phyloP scores from a whole-genome alignment of 2,888 invertebrate species.

The Spodoptera exigua region DNA sequence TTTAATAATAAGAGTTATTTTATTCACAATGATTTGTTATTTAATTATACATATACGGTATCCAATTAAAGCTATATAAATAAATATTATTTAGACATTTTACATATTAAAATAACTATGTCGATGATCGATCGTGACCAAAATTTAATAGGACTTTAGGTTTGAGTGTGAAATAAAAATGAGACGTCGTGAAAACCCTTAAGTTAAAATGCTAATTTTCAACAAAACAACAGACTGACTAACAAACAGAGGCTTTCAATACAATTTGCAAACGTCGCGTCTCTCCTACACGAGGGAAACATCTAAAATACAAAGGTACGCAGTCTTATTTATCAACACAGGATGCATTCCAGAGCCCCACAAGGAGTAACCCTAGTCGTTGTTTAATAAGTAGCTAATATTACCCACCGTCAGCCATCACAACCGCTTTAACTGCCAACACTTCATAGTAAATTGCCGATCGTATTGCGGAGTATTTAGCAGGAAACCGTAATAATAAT shows the following conservation, averaged over 20 bases:
- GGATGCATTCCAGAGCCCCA: constrained; percentile 45
- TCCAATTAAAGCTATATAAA: too few relatives aligned
- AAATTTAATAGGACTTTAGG: too few relatives aligned
- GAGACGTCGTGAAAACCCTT: too few relatives aligned
- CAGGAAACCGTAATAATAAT: constrained; percentile 59
- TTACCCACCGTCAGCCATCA: constrained; percentile 56
- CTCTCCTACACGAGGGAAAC: constrained; percentile 4
- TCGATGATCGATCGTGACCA: too few relatives aligned
- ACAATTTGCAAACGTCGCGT: constrained; percentile 21
- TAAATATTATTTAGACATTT: too few relatives aligned
- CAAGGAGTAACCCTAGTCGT: constrained; percentile 56
- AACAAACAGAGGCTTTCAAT: constrained; percentile 23
- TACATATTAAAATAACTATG: too few relatives aligned
- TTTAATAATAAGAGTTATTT: too few relatives aligned
- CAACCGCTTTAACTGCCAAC: constrained; percentile 41
- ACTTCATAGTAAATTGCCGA: constrained; percentile 52
- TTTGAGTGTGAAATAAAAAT: too few relatives aligned
- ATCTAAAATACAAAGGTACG: constrained; percentile 26
- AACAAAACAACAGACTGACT: constrained; percentile 33
- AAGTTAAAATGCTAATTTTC: too few relatives aligned
- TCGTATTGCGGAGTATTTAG: constrained; percentile 55
- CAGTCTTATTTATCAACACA: constrained; percentile 49
- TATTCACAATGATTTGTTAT: too few relatives aligned
- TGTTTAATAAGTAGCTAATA: constrained; percentile 58
- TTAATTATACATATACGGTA: too few relatives aligned